phyloP scores from a whole-genome alignment of 2,888 invertebrate genomes.

The Xestobium rufovillosum region DNA sequence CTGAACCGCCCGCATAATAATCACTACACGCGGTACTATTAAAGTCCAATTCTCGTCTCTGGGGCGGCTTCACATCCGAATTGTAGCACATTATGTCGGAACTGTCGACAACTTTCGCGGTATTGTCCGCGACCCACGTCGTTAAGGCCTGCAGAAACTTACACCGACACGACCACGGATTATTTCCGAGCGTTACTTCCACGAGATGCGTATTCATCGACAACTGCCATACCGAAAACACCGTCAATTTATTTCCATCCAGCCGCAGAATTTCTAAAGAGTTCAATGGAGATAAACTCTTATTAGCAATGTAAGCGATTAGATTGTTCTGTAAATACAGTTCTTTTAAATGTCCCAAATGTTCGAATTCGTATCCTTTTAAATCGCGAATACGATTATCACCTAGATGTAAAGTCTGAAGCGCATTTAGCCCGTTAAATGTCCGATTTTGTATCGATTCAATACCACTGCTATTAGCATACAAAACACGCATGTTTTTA shows the following conservation, averaged over 20 bases:
- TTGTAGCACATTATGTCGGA: conserved; percentile 77
- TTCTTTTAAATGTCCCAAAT: conserved; percentile 69
- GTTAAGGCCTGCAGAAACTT: conserved; percentile 79
- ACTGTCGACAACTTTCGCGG: conserved; percentile 70
- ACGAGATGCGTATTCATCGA: conserved; percentile 59
- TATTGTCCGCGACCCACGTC: conserved; percentile 73
- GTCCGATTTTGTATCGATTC: conserved; percentile 82
- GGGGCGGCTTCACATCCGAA: conserved; percentile 63
- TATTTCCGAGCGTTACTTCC: conserved; percentile 72
- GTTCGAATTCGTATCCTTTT: conserved; percentile 79
- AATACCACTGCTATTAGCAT: conserved; percentile 77
- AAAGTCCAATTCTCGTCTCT: conserved; percentile 72
- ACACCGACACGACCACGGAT: conserved; percentile 87
- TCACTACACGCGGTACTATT: conserved; percentile 83
- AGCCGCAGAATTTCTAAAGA: conserved; percentile 73
- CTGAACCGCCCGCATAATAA: conserved; percentile 75
- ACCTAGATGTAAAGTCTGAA: conserved; percentile 76
- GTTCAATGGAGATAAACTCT: conserved; percentile 68
- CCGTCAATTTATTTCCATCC: conserved; percentile 75
- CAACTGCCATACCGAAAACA: conserved; percentile 74
- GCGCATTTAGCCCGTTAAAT: conserved; percentile 75
- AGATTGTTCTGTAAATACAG: conserved; percentile 80
- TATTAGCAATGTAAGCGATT: conserved; percentile 70
- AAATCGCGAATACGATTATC: conserved; percentile 74
- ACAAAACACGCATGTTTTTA: conserved; percentile 79